Conservation (phyloP, 2,888 invertebrate genomes). For the Bhutanitis thaidina region DNA sequence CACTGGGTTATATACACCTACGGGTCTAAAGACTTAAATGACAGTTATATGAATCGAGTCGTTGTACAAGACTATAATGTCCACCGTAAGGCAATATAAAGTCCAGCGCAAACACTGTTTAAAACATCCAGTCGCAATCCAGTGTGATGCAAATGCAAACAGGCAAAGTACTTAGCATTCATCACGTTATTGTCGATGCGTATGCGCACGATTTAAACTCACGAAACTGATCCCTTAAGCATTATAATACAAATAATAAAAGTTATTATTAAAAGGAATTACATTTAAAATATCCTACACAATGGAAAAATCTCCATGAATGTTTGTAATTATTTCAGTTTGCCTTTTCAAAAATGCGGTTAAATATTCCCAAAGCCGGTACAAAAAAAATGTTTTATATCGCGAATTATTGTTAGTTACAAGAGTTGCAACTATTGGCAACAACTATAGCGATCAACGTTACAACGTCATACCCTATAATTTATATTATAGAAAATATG, state of each 20-base stretch:
- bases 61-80: slow-evolving; percentile 6
- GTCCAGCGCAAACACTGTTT: slow-evolving; percentile 12
- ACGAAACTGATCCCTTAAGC: slow-evolving; percentile 17
- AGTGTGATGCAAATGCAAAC: slow-evolving; percentile 18
- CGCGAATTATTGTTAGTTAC: no score
- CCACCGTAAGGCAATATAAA: slow-evolving; percentile 1
- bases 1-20: background rate
- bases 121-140: slow-evolving; percentile 13
- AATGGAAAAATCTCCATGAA: no score
- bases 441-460: no score
- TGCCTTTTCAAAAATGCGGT: no score
- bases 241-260: slow-evolving; percentile 4
- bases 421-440: no score
- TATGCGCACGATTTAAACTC: slow-evolving; percentile 19
- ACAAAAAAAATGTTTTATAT: no score
- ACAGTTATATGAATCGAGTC: slow-evolving; percentile 9
- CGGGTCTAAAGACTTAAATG: slow-evolving; percentile 7
- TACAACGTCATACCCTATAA: no score
- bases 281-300: background rate
- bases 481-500: slow-evolving; percentile 8
- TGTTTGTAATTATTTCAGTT: no score
- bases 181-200: slow-evolving; percentile 14
- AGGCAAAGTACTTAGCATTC: slow-evolving; percentile 18
- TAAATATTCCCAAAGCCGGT: no score
- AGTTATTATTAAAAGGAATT: slow-evolving; percentile 9